These are phyloP conservation scores for Holothuria glaberrima DNA, from an alignment of 35 echinoderm and acorn worm genomes.

Conservation along the genomic window DNA sequence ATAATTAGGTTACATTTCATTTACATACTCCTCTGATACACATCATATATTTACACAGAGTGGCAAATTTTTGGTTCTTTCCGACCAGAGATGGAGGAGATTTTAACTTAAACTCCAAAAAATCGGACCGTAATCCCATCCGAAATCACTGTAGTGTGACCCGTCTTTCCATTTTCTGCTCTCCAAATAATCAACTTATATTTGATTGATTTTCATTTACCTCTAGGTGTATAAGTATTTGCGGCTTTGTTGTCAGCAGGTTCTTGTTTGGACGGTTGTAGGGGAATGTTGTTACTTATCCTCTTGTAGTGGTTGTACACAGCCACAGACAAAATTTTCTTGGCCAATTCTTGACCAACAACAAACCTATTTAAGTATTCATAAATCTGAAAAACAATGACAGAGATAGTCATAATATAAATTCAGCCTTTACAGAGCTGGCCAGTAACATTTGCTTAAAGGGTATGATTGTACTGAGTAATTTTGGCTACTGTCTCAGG, in stretches of 20 bases:
- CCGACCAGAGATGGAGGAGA: not conserved
- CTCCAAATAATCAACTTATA: too few relatives aligned
- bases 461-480: too few relatives aligned
- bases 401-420: not conserved
- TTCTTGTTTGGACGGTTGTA: constrained; percentile 36
- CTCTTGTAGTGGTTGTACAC: constrained; percentile 99
- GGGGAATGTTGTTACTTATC: constrained; percentile 94
- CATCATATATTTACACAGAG: too few relatives aligned
- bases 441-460: too few relatives aligned
- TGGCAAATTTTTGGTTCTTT: too few relatives aligned
- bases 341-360: constrained; percentile 83
- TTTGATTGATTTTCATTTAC: constrained; percentile 50
- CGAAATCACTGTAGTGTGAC: too few relatives aligned
- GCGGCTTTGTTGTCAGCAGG: constrained; percentile 59
- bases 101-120: not conserved
- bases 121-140: too few relatives aligned
- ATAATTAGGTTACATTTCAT: too few relatives aligned
- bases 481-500: too few relatives aligned
- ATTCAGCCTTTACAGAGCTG: not conserved
- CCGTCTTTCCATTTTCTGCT: too few relatives aligned
- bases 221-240: constrained; percentile 81
- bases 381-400: constrained; percentile 80
- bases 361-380: constrained; percentile 91
- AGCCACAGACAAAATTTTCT: constrained; percentile 94
- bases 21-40: too few relatives aligned